phyloP scores from a whole-genome alignment of 2,797 vertebrate species.

The Stomatorhinus walkeri region DNA sequence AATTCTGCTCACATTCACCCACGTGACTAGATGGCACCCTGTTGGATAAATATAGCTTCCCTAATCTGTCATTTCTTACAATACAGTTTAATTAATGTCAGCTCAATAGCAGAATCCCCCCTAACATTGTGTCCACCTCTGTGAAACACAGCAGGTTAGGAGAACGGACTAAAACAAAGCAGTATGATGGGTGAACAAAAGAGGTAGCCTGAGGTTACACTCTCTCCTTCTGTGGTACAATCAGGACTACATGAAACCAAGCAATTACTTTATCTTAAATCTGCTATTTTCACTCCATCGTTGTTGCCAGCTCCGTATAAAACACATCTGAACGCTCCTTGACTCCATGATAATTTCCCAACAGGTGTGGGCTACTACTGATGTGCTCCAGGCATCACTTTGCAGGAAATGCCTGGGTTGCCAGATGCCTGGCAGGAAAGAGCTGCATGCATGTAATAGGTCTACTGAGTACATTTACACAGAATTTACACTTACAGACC shows the following conservation, averaged over 20 bases:
- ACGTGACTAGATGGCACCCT: not conserved
- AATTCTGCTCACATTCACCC: not conserved
- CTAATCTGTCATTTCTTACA: not conserved
- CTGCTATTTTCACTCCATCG: not conserved
- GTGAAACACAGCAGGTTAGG: not conserved
- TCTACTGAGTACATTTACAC: not conserved
- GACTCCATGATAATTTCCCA: not conserved
- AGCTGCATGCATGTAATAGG: not conserved
- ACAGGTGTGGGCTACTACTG: not conserved
- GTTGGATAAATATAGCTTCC: not conserved
- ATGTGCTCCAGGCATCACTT: not conserved
- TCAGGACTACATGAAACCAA: not conserved
- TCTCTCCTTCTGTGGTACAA: not conserved
- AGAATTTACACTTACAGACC: not conserved
- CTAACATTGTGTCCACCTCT: not conserved
- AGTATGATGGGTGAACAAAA: not conserved
- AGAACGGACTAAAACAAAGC: not conserved
- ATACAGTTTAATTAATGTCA: conserved; percentile 12
- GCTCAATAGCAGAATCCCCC: not conserved
- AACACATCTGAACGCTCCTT: not conserved
- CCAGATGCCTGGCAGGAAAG: not conserved
- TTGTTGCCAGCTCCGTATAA: not conserved
- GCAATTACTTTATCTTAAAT: not conserved
- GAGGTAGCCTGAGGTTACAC: not conserved
- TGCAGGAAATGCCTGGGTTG: not conserved